A percentile compares a stretch with the other conserved stretches of the same genome.
These are phyloP conservation scores for Coelogynopora nodosa DNA, from an alignment of 2,888 invertebrate species.

Conservation along the genomic window DNA sequence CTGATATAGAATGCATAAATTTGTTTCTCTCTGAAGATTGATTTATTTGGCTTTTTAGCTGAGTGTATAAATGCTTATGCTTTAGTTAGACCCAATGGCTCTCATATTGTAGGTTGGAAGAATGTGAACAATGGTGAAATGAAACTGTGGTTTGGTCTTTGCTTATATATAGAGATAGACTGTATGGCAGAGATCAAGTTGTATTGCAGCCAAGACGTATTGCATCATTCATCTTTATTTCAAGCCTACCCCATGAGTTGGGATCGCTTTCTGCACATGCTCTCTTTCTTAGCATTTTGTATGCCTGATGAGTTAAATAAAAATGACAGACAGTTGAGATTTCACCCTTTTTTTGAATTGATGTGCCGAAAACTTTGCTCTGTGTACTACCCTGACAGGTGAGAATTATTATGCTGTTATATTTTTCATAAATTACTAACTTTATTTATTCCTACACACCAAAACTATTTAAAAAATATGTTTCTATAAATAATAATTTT, in stretches of 20 bases:
- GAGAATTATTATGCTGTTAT: too few species aligned
- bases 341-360: conserved; percentile 48
- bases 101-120: neutral
- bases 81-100: neutral
- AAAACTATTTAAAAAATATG: too few species aligned
- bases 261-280: neutral
- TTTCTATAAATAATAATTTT: too few species aligned
- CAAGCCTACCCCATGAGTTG: neutral
- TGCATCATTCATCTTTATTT: neutral
- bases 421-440: too few species aligned
- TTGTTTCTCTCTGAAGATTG: neutral
- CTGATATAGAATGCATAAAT: neutral
- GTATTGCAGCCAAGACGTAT: neutral
- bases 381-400: too few species aligned
- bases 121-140: neutral
- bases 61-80: neutral
- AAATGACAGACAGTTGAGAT: conserved; percentile 11
- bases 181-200: conserved; percentile 1
- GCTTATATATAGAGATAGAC: neutral
- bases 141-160: neutral
- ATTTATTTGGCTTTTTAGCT: neutral
- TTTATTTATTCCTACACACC: too few species aligned
- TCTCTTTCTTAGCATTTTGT: conserved; percentile 10
- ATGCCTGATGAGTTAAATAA: neutral
- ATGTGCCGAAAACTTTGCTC: too few species aligned